Base-by-base conservation (phyloP, 2,888 invertebrate genomes). In the Drosophila prostipennis region DNA sequence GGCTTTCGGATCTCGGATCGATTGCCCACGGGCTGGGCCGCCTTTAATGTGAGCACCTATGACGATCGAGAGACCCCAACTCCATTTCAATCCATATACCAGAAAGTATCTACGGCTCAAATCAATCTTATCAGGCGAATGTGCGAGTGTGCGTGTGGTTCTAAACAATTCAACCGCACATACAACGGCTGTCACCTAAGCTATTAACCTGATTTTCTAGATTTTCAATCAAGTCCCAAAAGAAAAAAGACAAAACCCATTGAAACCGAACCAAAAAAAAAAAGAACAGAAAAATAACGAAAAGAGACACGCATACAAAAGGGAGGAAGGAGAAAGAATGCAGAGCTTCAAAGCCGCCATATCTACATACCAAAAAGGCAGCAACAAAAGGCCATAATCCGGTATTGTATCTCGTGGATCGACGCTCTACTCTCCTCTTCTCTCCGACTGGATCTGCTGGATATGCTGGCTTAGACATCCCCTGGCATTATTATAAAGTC, bases 151-250 rank as follows among this genome's bases (percentile, higher is more conserved):
- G 53, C 59, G 67, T 69, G 43, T 59, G 67, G 73, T 78, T 89
- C 79, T 81, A 87, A 81, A 74, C 87, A 86, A 89, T 84, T 74
- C 89, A 83, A 87, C 86, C 85, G 82, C 85, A 85, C 79, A 86
- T 74, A 79, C 82, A 83, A 85, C 74, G 87, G 85, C 90, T 89
- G 89, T 89, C 89, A 89, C 89, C 90, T 79, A 78, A 89, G 89
- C 89, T 89, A 89, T 89, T 89, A 89, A 89, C 89, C 89, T 89
- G 89, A 89, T 89, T 89, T 90, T 89, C 89, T 77, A 89, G 85
- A 89, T 90, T 90, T 89, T 90, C 89, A 89, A 89, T 89, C 89
- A 90, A 89, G 79, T 85, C 83, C 75, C 78, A 80, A 87, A 70
- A 63, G 52, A 58, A 69, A 42, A 65, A 53, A 68, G 55, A 67